These are phyloP conservation scores for Malacoraja senta DNA, from an alignment of 2,797 vertebrate species.

Conservation along the genomic window DNA sequence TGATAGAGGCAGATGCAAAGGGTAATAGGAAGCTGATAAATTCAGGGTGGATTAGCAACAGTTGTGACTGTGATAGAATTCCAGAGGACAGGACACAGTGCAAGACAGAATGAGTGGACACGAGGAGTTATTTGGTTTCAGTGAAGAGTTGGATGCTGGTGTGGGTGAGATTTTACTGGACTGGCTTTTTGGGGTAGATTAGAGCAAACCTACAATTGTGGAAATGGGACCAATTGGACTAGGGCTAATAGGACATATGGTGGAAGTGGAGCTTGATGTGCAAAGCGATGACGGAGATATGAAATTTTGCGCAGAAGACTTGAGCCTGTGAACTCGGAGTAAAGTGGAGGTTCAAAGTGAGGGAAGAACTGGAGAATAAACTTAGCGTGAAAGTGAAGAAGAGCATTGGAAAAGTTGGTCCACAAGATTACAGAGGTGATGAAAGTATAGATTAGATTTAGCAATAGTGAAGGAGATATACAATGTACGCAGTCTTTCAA, in stretches of 20 bases:
- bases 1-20: not conserved
- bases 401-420: not conserved
- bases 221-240: not conserved
- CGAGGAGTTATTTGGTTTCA: not conserved
- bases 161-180: not conserved
- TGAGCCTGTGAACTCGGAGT: not conserved
- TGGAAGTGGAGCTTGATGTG: not conserved
- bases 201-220: not conserved
- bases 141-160: not conserved
- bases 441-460: not conserved
- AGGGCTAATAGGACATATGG: not conserved
- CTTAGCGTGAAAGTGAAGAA: not conserved
- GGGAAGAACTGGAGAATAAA: too few species aligned
- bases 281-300: not conserved
- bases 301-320: not conserved
- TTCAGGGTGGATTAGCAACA: not conserved
- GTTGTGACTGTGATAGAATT: not conserved
- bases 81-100: not conserved
- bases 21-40: not conserved
- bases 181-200: not conserved
- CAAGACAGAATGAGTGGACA: not conserved
- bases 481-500: not conserved
- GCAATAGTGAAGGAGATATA: not conserved
- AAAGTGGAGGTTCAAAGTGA: too few species aligned
- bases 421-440: not conserved